A percentile compares a stretch with the other conserved stretches of the same genome.
phyloP scores from a whole-genome alignment of 2,113 vertebrate genomes.

The Leucopsar rothschildi region DNA sequence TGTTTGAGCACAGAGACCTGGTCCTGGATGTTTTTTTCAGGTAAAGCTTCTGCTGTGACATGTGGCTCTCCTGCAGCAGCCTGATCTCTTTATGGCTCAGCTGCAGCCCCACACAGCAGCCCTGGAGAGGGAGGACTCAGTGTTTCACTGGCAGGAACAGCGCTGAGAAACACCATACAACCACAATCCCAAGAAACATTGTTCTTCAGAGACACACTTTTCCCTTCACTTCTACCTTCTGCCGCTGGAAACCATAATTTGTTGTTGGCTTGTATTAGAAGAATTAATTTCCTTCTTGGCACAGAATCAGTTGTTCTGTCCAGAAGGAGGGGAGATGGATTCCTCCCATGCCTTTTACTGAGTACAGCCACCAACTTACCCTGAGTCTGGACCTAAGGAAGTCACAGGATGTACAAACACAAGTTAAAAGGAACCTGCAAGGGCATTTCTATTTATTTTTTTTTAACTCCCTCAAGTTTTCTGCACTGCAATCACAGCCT shows the following conservation, averaged over 20 bases:
- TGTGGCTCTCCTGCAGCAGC: neutral
- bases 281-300: neutral
- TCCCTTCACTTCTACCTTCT: neutral
- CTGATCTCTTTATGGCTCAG: neutral
- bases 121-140: neutral
- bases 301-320: neutral
- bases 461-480: neutral
- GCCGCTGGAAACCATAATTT: neutral
- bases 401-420: neutral
- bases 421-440: neutral
- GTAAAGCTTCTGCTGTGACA: neutral
- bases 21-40: neutral
- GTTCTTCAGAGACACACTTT: neutral
- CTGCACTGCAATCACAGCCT: neutral
- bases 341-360: neutral
- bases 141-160: neutral
- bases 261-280: neutral
- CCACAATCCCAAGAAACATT: constrained; percentile 9
- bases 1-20: neutral
- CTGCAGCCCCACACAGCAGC: neutral
- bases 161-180: neutral
- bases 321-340: neutral
- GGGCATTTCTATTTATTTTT: neutral
- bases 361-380: neutral
- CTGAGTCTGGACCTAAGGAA: neutral